phyloP scores from a whole-genome alignment of 2,113 vertebrate genomes.

The Sylvia atricapilla region DNA sequence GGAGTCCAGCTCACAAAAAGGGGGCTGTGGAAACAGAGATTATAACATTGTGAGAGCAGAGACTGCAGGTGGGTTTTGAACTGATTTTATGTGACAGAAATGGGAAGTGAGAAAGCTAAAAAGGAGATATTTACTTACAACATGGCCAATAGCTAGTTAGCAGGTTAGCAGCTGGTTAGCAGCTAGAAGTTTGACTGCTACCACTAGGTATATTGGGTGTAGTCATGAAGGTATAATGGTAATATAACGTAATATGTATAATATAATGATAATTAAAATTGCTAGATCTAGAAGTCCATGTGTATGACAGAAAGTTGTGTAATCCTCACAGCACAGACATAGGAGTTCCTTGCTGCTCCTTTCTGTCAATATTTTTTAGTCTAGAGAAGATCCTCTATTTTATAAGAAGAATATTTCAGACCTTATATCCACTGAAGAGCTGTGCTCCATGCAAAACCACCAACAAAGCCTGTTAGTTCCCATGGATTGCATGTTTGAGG shows the following conservation, averaged over 20 bases:
- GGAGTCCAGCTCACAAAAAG: background rate
- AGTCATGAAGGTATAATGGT: background rate
- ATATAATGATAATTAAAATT: background rate
- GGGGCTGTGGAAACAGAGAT: background rate
- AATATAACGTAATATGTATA: background rate
- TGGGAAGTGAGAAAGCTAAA: background rate
- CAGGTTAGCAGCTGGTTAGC: background rate
- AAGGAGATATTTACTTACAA: background rate
- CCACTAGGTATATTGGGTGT: background rate
- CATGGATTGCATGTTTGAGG: background rate
- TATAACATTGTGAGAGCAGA: background rate
- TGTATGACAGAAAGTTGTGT: background rate
- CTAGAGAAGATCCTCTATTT: background rate
- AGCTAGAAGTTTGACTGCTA: background rate
- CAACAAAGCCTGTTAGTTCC: background rate
- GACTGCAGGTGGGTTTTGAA: background rate
- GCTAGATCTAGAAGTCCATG: background rate
- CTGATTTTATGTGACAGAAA: background rate
- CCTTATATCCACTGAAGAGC: background rate
- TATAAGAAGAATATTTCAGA: background rate
- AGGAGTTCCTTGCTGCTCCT: background rate
- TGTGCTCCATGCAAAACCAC: background rate
- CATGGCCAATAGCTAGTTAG: background rate
- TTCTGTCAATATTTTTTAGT: background rate
- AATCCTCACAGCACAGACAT: background rate